Base-by-base conservation (phyloP, 2,797 vertebrate species). In the Enteromius fasciolatus region DNA sequence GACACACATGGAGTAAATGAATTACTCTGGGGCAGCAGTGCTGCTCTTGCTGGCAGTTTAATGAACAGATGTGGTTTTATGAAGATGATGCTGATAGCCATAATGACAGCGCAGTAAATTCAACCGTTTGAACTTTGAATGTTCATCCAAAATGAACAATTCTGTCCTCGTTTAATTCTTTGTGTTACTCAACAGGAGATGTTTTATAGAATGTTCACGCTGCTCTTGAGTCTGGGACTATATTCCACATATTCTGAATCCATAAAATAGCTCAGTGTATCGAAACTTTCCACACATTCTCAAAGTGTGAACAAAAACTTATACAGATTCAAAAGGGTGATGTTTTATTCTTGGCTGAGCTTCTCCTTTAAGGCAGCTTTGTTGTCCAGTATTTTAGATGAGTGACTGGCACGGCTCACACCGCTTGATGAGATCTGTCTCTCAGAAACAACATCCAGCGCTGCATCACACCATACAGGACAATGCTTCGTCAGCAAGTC, bases 401-500 rank as follows among this genome's bases (percentile, higher is more conserved):
- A 69, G 69, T 70, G 75, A 81, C 54, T 78, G 67, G 50, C 78
- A 54, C 70, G 31, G 81, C 78, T 87, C 69, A 83, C 83, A 68
- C 41, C 1, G 23, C 57, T 85, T 66, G 68, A 28, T 61, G 52
- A 75, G 70, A 74, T 79, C 76, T 78, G 81, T 79, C 82, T 80
- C 50, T 76, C 82, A 81, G 69, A 69, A 76, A 64, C 70, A 78
- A 81, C 90, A 89, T 91, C 90, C 76, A 83, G 80, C 70, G 33
- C 82, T 79, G 59, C 52, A 15, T 84, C 86, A 74, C 84, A 75
- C 73, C 80, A 17, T n/a, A 83, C 83, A 59, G 83, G 80, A 69
- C 2, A 81, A 86, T 87, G 89, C 89, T 83, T 84, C 68, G 86
- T 91, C 92, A 90, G 89, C 89, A 84, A 83, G 83, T 84, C 83